Evolutionary conservation across 2,888 invertebrate genomes (phyloP), one percentile per base, ranked within the genome.

Genomic region (Agonopterix subpropinquella): DNA sequence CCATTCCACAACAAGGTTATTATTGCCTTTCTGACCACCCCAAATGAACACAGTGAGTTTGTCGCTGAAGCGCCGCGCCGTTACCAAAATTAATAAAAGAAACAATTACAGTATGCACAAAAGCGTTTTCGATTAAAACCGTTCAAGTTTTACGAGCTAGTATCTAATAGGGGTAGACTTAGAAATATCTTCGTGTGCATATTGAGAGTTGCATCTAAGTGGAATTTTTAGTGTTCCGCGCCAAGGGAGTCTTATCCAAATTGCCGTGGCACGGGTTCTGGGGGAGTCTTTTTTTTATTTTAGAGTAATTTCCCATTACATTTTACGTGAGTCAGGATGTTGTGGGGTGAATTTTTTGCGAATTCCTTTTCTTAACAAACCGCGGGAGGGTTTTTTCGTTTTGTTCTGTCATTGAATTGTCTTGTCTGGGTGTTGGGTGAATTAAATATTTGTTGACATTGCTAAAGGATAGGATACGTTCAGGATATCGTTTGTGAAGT

Each of bases 281-380:
- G 69, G 78, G 79, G 77, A 73, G 73, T 64, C 67, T 73, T 28
- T 28, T 78, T 80, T 82, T 80, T 81, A 81, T 82, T 82, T 82
- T 83, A 82, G 74, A 82, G 82, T 82, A 82, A 82, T 83, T 82
- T 82, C 77, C 78, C 79, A 82, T 83, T 82, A 81, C 82, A 76
- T 79, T 79, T 78, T 82, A 79, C 80, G 80, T 78, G 82, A 80
- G 71, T 67, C 70, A 64, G 65, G 62, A 67, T 67, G 64, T 73
- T 70, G 77, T 77, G 79, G 82, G 83, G 82, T 75, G 68, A 59
- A 65, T 72, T 80, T 80, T 69, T 74, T 73, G 67, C 70, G 65
- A 66, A 62, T 62, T 59, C 56, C 56, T 57, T 59, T 62, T 64
- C 48, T 35, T 46, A 41, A 48, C 48, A 47, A 48, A 45, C 47